Base-by-base conservation (phyloP, 92 coral and sea anemone species). In the Epizoanthus rinbou region DNA sequence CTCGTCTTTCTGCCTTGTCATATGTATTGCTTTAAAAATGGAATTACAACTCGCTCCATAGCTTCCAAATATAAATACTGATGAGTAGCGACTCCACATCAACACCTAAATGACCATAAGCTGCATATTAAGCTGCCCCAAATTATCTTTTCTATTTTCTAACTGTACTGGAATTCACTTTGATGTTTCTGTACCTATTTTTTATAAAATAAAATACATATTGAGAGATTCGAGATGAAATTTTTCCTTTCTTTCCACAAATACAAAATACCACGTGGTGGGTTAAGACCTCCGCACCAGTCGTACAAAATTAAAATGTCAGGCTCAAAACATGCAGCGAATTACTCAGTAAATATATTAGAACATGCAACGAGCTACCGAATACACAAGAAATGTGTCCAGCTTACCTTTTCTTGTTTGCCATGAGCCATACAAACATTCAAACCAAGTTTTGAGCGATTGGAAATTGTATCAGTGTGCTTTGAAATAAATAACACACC, bases 261-360 rank as follows among this genome's bases (percentile, higher is more conserved):
- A 64, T 64, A 64, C 37, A 64, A 0, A 64, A 64, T 64, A 21
- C 69, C 69, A 21, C 69, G 69, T 64, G 69, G 69, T 64, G n/a
- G 37, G 69, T 23, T 64, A 0, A 64, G 69, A 64, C 39, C 69
- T 64, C 37, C 37, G 15, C 24, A 64, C 6, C 69, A 64, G 69
- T 64, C 69, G 69, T 64, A 64, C 69, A 64, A 64, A 64, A 21
- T 64, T 64, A 22, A 64, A 64, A 64, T 64, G 69, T 64, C 69
- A 64, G 69, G 69, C 69, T 64, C 69, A 64, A 64, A 64, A 64
- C 37, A 64, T 64, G 37, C 69, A 64, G 69, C 69, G 69, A 64
- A 64, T 64, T 64, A 22, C 69, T 64, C 69, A 4, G 69, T 64
- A 64, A 64, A 64, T 64, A 64, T 64, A 21, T 64, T 2, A 21